phyloP scores from a whole-genome alignment of 2,888 invertebrate genomes.

The Ophraella communa region DNA sequence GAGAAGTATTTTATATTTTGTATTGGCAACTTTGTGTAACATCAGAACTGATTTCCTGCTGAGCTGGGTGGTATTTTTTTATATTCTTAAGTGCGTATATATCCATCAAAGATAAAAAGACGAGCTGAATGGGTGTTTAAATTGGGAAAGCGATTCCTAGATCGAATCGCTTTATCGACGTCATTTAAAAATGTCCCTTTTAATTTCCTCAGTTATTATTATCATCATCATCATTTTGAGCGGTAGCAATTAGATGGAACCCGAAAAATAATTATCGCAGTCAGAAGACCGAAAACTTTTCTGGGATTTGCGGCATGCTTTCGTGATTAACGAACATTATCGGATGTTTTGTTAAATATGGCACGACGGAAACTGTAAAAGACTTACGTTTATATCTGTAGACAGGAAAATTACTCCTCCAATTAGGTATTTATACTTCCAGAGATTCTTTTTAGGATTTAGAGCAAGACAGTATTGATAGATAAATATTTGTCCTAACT shows the following conservation, averaged over 20 bases:
- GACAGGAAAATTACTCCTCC: background rate
- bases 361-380: background rate
- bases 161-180: no score
- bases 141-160: background rate
- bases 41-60: constrained; percentile 16
- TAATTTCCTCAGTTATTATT: no score
- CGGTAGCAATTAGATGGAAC: background rate
- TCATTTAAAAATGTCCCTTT: no score
- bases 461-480: no score
- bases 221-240: no score
- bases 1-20: constrained; percentile 27
- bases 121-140: background rate
- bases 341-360: background rate
- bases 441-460: no score
- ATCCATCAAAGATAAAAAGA: background rate
- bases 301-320: background rate
- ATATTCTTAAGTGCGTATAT: background rate
- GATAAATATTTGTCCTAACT: no score
- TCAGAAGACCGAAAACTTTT: background rate
- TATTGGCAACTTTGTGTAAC: constrained; percentile 18
- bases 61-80: constrained; percentile 2
- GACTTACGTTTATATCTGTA: background rate
- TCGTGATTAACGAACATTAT: background rate
- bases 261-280: background rate
- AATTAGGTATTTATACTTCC: no score